phyloP scores from a whole-genome alignment of 1,140 invertebrate genomes.

The Palaemon carinicauda region DNA sequence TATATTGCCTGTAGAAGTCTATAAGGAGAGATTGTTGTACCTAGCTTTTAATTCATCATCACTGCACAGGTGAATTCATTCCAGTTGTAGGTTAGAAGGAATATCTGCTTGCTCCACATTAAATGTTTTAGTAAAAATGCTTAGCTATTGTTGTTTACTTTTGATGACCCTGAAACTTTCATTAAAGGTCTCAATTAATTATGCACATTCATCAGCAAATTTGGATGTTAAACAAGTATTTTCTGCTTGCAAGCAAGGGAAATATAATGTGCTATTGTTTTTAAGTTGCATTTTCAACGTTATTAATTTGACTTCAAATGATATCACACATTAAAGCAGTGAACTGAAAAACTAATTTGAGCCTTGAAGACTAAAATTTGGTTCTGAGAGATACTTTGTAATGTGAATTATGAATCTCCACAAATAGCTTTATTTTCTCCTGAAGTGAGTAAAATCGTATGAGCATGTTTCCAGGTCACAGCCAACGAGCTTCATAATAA shows the following conservation, averaged over 20 bases:
- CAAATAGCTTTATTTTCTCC: neutral
- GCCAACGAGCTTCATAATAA: neutral
- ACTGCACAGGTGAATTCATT: slow-evolving; percentile 9
- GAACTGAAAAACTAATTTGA: slow-evolving; percentile 5
- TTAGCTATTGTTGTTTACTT: slow-evolving; percentile 26
- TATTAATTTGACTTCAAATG: too few species aligned
- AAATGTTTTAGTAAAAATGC: slow-evolving; percentile 23
- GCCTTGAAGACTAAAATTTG: neutral
- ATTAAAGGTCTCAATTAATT: neutral
- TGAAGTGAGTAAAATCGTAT: neutral
- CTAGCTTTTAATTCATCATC: slow-evolving; percentile 23
- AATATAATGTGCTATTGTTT: slow-evolving; percentile 1
- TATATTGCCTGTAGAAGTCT: neutral
- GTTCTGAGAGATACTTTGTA: too few species aligned
- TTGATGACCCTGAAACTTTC: slow-evolving; percentile 20
- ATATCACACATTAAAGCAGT: slow-evolving; percentile 12
- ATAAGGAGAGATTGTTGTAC: neutral
- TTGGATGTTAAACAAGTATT: neutral
- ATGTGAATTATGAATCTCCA: slow-evolving; percentile 5
- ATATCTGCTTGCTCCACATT: slow-evolving; percentile 30
- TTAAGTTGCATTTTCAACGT: slow-evolving; percentile 14
- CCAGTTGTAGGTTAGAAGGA: slow-evolving; percentile 8
- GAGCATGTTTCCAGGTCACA: neutral
- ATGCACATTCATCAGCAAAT: slow-evolving; percentile 3
- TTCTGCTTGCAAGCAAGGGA: neutral